phyloP scores from a whole-genome alignment of 2,113 vertebrate genomes.

The Chloropsis cyanopogon region DNA sequence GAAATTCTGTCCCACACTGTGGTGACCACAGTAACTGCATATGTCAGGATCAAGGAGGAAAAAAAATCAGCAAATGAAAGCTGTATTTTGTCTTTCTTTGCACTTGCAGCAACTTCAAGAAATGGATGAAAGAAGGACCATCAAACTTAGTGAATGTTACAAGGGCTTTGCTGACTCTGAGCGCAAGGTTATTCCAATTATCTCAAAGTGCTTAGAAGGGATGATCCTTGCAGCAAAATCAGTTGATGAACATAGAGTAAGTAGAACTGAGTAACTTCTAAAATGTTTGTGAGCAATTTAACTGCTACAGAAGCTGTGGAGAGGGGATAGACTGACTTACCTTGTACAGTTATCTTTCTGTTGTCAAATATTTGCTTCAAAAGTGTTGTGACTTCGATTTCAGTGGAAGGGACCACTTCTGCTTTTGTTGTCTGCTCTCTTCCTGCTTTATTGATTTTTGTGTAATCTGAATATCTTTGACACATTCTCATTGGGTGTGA shows the following conservation, averaged over 20 bases:
- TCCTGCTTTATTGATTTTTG: neutral
- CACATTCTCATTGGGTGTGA: neutral
- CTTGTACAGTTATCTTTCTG: neutral
- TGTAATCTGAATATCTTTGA: neutral
- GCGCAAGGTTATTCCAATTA: conserved; percentile 91
- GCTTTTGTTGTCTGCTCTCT: neutral
- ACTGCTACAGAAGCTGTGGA: neutral
- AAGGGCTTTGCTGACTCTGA: conserved; percentile 95
- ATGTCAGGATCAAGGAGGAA: accelerated
- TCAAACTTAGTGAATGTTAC: conserved; percentile 95
- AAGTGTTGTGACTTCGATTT: neutral
- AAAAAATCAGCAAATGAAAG: neutral
- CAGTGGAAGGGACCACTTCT: neutral
- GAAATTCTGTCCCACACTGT: neutral
- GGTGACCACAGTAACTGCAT: neutral
- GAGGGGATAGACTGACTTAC: neutral
- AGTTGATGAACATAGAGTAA: conserved; percentile 89
- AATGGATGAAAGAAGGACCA: conserved; percentile 94
- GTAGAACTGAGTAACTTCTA: conserved; percentile 15
- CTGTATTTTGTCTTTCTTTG: neutral
- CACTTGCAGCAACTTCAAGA: conserved; percentile 89
- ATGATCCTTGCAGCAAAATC: conserved; percentile 97
- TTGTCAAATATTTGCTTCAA: neutral
- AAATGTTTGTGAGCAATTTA: neutral
- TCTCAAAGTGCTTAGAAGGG: conserved; percentile 96